Conservation (phyloP, 1,140 invertebrate genomes). For the Drosophila athabasca region DNA sequence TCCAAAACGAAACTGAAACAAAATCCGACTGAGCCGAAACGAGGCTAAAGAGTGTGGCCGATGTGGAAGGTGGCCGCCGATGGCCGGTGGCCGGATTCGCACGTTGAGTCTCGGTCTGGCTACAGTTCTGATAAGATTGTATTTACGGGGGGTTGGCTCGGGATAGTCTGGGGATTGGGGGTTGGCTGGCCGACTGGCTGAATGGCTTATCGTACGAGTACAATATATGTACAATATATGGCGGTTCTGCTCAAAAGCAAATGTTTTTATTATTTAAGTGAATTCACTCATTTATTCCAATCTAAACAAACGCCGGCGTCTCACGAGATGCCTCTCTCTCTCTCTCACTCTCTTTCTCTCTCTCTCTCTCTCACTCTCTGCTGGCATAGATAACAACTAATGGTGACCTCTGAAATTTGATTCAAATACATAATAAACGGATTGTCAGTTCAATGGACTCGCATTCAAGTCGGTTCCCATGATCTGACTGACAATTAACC, state of each 20-base stretch:
- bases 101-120: conserved; percentile 7
- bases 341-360: conserved; percentile 7
- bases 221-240: background rate
- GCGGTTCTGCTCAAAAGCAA: conserved; percentile 35
- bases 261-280: conserved; percentile 72
- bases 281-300: conserved; percentile 64
- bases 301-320: conserved; percentile 57
- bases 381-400: conserved; percentile 22
- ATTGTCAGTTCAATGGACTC: conserved; percentile 38
- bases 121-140: conserved; percentile 64
- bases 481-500: conserved; percentile 14
- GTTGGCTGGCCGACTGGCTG: conserved; percentile 6
- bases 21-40: background rate
- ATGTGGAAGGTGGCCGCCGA: conserved; percentile 9
- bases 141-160: conserved; percentile 1
- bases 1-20: background rate
- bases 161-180: conserved; percentile 10
- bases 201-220: conserved; percentile 45
- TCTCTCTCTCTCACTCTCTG: background rate
- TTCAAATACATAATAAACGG: conserved; percentile 8
- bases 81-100: conserved; percentile 32
- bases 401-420: conserved; percentile 46
- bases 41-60: conserved; percentile 12
- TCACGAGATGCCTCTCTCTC: conserved; percentile 9
- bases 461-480: conserved; percentile 11